Evolutionary conservation across 2,113 vertebrate species (phyloP).

Genomic region (Butorides virescens): DNA sequence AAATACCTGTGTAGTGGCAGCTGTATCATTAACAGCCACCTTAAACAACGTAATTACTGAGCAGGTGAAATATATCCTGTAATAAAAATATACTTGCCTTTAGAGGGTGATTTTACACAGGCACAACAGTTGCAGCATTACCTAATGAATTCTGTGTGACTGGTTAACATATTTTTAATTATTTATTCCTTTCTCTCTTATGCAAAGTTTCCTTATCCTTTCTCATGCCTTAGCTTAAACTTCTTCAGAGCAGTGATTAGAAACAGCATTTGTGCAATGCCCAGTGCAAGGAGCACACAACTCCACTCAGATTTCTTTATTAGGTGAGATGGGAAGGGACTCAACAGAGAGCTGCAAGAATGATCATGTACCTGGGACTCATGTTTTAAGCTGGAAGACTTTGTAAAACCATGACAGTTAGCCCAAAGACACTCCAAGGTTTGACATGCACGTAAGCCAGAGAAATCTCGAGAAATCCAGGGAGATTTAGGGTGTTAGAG

Average conservation of each 20-base stretch:
- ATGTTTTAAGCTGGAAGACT: neutral
- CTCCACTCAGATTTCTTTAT: neutral
- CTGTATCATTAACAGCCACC: neutral
- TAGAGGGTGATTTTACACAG: neutral
- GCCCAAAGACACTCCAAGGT: neutral
- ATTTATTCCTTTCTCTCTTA: neutral
- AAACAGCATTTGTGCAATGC: neutral
- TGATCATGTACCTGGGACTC: neutral
- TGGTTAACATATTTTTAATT: neutral
- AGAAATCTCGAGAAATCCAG: neutral
- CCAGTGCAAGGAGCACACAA: neutral
- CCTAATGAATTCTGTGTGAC: neutral
- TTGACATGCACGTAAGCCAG: neutral
- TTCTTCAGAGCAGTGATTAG: neutral
- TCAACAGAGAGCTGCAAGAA: neutral
- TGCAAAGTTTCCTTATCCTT: neutral
- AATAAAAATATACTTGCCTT: neutral
- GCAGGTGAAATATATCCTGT: neutral
- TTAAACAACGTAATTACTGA: neutral
- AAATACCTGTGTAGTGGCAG: neutral
- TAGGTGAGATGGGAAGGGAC: neutral
- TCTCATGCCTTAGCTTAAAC: neutral
- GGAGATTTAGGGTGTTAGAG: neutral
- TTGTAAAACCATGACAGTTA: neutral
- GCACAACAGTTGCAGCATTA: neutral